phyloP scores from a whole-genome alignment of 2,797 vertebrate genomes.

The Tachyglossus aculeatus region DNA sequence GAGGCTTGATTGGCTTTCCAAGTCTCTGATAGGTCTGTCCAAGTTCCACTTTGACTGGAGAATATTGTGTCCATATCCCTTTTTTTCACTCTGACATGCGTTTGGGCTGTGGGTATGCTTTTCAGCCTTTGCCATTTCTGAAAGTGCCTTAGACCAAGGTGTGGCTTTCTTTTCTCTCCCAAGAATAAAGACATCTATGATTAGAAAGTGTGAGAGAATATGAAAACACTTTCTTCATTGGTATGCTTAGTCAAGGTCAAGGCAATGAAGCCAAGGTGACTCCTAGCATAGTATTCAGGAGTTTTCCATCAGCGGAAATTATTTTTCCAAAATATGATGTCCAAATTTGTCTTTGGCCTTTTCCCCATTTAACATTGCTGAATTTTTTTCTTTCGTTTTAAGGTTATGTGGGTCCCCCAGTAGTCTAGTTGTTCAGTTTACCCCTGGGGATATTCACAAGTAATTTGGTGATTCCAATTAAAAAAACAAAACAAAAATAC shows the following conservation, averaged over 20 bases:
- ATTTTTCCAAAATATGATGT: neutral
- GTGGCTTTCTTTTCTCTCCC: too few species aligned
- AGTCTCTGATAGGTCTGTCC: too few species aligned
- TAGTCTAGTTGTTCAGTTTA: neutral
- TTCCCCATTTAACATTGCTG: neutral
- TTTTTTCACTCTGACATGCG: too few species aligned
- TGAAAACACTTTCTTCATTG: conserved; percentile 6
- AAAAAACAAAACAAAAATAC: conserved; percentile 2
- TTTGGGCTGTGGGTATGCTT: too few species aligned
- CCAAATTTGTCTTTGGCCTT: neutral
- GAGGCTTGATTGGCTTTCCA: too few species aligned
- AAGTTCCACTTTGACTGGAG: too few species aligned
- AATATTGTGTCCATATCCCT: too few species aligned
- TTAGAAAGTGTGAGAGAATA: too few species aligned
- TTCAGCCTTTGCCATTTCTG: too few species aligned
- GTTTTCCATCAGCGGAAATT: conserved; percentile 9
- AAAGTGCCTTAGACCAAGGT: too few species aligned
- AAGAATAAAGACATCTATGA: too few species aligned
- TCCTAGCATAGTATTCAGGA: neutral
- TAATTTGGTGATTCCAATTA: conserved; percentile 2
- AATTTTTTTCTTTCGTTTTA: conserved; percentile 18
- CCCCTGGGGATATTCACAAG: conserved; percentile 14
- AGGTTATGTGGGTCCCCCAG: neutral
- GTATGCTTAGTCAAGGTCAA: neutral
- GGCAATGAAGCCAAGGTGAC: neutral